Conservation (phyloP, 2,113 vertebrate genomes). For the Solea solea region DNA sequence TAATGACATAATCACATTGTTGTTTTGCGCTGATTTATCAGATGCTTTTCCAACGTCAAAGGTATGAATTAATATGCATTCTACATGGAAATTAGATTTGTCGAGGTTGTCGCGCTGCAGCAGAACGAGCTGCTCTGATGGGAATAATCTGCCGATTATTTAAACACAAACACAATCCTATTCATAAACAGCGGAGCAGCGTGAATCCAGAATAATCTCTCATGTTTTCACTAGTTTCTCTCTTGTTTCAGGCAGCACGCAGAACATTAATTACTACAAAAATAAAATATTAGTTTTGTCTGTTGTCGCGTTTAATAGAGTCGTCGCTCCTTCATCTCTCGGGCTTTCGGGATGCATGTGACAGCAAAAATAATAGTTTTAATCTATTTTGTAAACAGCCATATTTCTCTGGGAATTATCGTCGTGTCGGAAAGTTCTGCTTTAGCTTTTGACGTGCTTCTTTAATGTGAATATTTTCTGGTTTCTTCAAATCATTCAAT, state of each 20-base stretch:
- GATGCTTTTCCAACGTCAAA: neutral
- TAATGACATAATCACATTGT: neutral
- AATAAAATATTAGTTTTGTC: neutral
- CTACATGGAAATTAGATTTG: neutral
- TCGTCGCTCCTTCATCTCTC: neutral
- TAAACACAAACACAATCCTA: conserved; percentile 24
- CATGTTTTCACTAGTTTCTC: neutral
- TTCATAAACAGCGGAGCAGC: conserved; percentile 22
- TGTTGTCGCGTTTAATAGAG: neutral
- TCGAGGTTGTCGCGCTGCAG: neutral
- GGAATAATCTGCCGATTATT: conserved; percentile 28
- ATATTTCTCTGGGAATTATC: neutral
- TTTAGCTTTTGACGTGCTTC: too few species aligned
- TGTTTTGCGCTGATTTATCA: neutral
- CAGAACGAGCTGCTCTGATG: conserved; percentile 8
- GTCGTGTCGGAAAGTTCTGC: neutral
- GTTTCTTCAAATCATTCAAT: too few species aligned
- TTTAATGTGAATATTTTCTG: too few species aligned
- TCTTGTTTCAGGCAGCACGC: neutral
- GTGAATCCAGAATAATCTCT: conserved; percentile 37
- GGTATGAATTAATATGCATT: neutral
- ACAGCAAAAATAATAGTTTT: neutral
- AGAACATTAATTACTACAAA: neutral
- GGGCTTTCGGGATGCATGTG: neutral
- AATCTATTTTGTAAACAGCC: neutral